phyloP scores from a whole-genome alignment of 2,888 invertebrate genomes.

The Maniola hyperantus region DNA sequence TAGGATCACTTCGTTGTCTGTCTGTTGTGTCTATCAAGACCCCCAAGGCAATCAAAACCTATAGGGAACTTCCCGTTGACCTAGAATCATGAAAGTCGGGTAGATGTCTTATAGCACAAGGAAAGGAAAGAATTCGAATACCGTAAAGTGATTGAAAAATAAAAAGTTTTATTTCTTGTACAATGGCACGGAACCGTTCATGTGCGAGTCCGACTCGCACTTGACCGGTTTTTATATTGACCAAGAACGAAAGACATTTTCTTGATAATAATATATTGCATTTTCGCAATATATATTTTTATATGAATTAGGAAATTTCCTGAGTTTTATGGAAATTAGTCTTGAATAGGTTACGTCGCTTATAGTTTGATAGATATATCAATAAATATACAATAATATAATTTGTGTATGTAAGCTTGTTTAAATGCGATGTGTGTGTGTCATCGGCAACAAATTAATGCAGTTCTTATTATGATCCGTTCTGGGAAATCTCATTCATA shows the following conservation, averaged over 20 bases:
- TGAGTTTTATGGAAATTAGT: slow-evolving; percentile 1
- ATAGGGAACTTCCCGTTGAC: no score
- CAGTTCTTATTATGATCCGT: slow-evolving; percentile 49
- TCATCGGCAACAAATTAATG: slow-evolving; percentile 35
- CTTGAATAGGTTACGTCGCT: background rate
- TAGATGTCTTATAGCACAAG: no score
- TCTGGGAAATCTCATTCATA: slow-evolving; percentile 70
- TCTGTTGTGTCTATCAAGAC: no score
- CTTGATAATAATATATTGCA: background rate
- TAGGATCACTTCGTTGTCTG: no score
- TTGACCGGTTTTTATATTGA: background rate
- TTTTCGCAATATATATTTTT: background rate
- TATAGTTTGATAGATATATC: background rate
- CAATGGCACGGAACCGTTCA: no score
- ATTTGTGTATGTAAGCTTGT: background rate
- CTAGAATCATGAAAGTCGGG: no score
- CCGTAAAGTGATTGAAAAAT: no score
- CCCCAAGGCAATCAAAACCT: no score
- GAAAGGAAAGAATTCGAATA: no score
- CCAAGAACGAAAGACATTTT: background rate
- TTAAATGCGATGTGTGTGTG: background rate
- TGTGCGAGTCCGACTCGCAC: no score
- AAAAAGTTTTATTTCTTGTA: no score
- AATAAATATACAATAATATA: background rate
- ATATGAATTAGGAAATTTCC: slow-evolving; percentile 5